Evolutionary conservation across 1,140 invertebrate species (phyloP).

Genomic region (Augochlora pura): DNA sequence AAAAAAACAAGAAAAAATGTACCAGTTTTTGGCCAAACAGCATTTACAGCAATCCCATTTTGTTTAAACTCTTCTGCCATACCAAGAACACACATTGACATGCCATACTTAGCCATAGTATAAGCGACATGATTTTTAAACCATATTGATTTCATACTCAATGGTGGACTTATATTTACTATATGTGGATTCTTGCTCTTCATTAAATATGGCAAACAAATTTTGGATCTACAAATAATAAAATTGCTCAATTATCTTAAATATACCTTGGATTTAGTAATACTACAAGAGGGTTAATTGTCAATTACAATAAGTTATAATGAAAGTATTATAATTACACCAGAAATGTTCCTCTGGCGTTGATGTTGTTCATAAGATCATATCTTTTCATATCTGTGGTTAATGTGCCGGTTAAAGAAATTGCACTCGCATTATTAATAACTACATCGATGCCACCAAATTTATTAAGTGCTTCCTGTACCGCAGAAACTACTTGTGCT

Average conservation of each 20-base stretch:
- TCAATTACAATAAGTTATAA: neutral
- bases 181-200: slow-evolving; percentile 97
- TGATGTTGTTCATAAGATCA: slow-evolving; percentile 96
- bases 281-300: neutral
- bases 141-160: slow-evolving; percentile 95
- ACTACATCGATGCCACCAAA: slow-evolving; percentile 98
- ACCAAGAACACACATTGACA: slow-evolving; percentile 99
- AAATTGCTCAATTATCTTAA: slow-evolving; percentile 1
- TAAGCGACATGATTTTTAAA: slow-evolving; percentile 97
- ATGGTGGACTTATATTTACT: slow-evolving; percentile 96
- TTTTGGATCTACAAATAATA: slow-evolving; percentile 88
- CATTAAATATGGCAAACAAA: slow-evolving; percentile 93
- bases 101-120: slow-evolving; percentile 99
- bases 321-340: slow-evolving; percentile 83
- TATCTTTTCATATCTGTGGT: slow-evolving; percentile 97
- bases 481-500: slow-evolving; percentile 89
- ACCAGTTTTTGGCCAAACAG: slow-evolving; percentile 97
- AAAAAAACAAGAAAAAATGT: neutral
- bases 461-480: slow-evolving; percentile 91
- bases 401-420: slow-evolving; percentile 92
- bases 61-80: slow-evolving; percentile 95
- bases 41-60: slow-evolving; percentile 95
- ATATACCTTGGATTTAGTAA: neutral
- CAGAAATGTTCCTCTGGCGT: slow-evolving; percentile 95
- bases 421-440: slow-evolving; percentile 98